Evolutionary conservation across 1,140 invertebrate species (phyloP).

Genomic region (Chionoecetes opilio): DNA sequence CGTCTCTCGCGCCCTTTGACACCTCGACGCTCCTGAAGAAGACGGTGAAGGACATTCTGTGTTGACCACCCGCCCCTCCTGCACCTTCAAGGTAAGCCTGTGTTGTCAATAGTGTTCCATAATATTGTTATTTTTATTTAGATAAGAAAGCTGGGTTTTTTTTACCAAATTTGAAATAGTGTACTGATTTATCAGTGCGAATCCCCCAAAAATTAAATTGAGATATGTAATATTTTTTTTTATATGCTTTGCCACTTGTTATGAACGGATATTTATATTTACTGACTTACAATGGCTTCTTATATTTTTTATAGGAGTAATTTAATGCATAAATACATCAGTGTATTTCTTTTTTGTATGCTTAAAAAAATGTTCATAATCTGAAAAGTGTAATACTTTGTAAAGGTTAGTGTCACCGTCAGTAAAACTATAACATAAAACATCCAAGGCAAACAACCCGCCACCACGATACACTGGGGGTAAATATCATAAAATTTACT

Average conservation of each 20-base stretch:
- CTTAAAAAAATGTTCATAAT: neutral
- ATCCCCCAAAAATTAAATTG: too few relatives aligned
- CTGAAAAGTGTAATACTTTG: neutral
- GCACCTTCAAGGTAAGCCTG: neutral
- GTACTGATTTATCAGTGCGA: neutral
- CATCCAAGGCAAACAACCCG: neutral
- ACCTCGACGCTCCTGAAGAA: conserved; percentile 38
- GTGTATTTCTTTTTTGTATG: conserved; percentile 42
- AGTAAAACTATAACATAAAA: neutral
- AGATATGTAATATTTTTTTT: too few relatives aligned
- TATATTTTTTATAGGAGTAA: neutral
- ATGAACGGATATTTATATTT: neutral
- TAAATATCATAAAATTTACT: conserved; percentile 63
- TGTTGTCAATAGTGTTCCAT: neutral
- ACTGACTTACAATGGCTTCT: neutral
- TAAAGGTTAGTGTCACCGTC: neutral
- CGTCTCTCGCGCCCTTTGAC: neutral
- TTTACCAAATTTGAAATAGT: neutral
- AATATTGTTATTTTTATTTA: neutral
- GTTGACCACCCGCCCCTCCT: neutral
- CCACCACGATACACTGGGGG: conserved; percentile 21
- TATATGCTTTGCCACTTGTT: neutral
- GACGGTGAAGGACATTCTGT: conserved; percentile 30
- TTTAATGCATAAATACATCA: conserved; percentile 39
- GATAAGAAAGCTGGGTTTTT: too few relatives aligned